These are phyloP conservation scores for Nettapus auritus DNA, from an alignment of 2,113 vertebrate species.

Conservation along the genomic window DNA sequence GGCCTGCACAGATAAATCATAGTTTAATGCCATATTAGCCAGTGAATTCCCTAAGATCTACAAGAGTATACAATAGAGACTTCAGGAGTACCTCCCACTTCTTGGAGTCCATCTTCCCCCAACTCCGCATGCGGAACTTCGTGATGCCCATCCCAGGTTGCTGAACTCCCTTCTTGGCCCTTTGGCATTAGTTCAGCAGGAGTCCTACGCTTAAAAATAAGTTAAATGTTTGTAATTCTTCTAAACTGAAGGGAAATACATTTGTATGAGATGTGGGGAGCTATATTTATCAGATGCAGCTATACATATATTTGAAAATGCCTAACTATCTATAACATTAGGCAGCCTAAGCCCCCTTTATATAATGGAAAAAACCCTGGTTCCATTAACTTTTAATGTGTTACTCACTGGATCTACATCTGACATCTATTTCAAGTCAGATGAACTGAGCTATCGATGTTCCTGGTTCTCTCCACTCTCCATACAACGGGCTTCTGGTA, in stretches of 20 bases:
- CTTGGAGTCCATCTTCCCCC: background rate
- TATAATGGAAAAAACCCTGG: background rate
- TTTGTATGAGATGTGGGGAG: background rate
- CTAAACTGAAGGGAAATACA: background rate
- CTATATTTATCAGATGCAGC: background rate
- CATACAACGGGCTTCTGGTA: background rate
- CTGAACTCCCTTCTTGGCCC: background rate
- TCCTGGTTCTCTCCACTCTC: background rate
- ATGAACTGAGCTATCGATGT: background rate
- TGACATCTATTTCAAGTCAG: background rate
- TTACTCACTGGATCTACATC: background rate
- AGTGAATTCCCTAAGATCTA: background rate
- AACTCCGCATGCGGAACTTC: rapidly evolving
- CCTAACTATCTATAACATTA: background rate
- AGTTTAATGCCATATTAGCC: background rate
- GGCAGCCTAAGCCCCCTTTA: background rate
- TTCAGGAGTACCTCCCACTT: background rate
- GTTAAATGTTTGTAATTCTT: background rate
- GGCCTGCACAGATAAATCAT: background rate
- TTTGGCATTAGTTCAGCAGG: background rate
- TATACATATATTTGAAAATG: background rate
- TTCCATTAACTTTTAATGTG: background rate
- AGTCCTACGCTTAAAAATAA: background rate
- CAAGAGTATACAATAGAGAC: background rate
- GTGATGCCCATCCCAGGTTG: background rate